Evolutionary conservation across 2,888 invertebrate species (phyloP), one percentile per base, ranked within the genome.

Genomic region (Lithophane leautieri): DNA sequence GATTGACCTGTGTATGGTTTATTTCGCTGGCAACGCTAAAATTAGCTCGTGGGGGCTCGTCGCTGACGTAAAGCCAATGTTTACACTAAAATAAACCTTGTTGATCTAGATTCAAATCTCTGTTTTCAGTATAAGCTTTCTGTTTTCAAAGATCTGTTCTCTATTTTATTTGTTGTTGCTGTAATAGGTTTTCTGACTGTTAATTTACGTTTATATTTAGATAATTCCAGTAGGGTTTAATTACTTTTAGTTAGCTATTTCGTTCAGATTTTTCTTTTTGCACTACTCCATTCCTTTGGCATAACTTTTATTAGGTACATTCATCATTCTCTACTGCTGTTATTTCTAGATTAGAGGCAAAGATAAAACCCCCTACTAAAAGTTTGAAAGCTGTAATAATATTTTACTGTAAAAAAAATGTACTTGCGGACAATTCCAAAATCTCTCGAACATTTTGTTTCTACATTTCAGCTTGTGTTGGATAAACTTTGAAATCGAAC

Each of bases 21-120:
- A 75, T 78, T 81, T 82, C 73, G 60, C 88, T 85, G 84, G 81
- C 78, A 78, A 73, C 56, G 84, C 89, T 90, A 88, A 88, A 91
- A 87, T 88, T 91, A 91, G 83, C 79, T 58, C 69, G 79, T 76
- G 88, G 89, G 88, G 90, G 90, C 90, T 88, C 87, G 91, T 65
- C 89, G 75, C 76, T 82, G 88, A 85, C 86, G 88, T 84, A 79
- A 62, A 69, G 42, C 40, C 56, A 42, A 42, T 70, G 70, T 78
- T 75, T 71, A 70, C 60, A 66, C 79, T 28, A 82, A 77, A 62
- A 66, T 76, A 40, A 44, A 66, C 67, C 73, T 70, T 87, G 78
- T 79, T 9, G 9, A 73, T 73, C 74, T 81, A 65, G 76, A 72
- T 77, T 82, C 56, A 66, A 70, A 78, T 79, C 76, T 83, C 34